phyloP scores from a whole-genome alignment of 2,888 invertebrate species.

The Smittia aterrima region DNA sequence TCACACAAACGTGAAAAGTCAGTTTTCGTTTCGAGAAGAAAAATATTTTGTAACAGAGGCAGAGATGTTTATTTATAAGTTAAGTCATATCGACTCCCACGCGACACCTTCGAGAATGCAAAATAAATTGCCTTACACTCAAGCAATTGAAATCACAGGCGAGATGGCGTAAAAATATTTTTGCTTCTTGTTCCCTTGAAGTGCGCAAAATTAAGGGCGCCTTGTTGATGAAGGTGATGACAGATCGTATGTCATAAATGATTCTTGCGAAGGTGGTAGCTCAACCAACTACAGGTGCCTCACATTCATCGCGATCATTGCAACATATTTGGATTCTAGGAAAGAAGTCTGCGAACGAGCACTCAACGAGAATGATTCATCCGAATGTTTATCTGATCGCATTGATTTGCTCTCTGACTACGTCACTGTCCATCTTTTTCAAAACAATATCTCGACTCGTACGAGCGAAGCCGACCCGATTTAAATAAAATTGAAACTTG shows the following conservation, averaged over 20 bases:
- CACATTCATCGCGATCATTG: no score
- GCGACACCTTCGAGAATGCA: slow-evolving; percentile 34
- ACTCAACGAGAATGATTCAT: no score
- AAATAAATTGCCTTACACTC: slow-evolving; percentile 32
- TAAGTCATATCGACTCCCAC: slow-evolving; percentile 39
- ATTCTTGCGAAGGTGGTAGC: no score
- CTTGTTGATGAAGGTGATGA: not conserved
- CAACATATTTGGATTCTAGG: no score
- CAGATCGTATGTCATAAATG: not conserved
- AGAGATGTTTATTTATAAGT: slow-evolving; percentile 36
- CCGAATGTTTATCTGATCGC: no score
- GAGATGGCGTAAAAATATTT: not conserved
- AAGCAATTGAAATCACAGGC: not conserved
- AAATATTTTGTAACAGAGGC: slow-evolving; percentile 25
- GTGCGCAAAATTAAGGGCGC: slow-evolving; percentile 12
- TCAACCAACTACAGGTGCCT: no score
- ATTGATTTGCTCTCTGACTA: no score
- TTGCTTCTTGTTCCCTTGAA: slow-evolving; percentile 2
- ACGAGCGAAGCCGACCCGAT: no score
- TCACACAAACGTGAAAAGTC: not conserved
- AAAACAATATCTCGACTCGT: no score
- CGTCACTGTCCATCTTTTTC: no score
- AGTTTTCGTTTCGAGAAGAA: not conserved
- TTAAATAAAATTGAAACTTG: no score
- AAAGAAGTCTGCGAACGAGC: no score